These are phyloP conservation scores for Fratercula arctica DNA, from an alignment of 2,797 vertebrate genomes.

Conservation along the genomic window DNA sequence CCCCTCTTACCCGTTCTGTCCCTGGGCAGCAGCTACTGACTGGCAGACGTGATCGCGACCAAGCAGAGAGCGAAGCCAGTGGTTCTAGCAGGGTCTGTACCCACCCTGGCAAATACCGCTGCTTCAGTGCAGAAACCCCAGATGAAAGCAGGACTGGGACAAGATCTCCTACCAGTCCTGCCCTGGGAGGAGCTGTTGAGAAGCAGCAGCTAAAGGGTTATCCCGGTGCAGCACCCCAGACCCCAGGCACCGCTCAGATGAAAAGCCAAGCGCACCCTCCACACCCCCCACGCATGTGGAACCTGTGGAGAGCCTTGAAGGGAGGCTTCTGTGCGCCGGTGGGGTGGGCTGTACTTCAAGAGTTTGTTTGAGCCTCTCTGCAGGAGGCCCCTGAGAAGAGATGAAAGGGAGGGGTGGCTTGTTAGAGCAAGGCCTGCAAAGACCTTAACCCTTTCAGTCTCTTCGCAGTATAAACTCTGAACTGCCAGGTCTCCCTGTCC, in stretches of 20 bases:
- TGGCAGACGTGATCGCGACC: neutral
- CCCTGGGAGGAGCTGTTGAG: neutral
- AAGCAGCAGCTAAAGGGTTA: neutral
- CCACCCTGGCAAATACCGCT: fast-evolving
- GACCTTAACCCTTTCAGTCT: neutral
- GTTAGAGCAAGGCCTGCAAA: neutral
- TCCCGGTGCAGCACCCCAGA: neutral
- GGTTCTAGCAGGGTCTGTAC: neutral
- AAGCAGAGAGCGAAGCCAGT: neutral
- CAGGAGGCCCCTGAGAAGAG: neutral
- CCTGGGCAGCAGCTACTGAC: neutral
- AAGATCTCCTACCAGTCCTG: neutral
- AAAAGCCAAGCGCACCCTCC: neutral
- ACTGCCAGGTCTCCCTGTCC: neutral
- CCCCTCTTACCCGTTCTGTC: no score
- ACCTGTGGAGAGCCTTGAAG: neutral
- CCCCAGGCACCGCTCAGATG: neutral
- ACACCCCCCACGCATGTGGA: fast-evolving
- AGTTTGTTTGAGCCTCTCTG: conserved; percentile 26
- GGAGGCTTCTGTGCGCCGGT: neutral
- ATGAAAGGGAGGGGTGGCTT: neutral
- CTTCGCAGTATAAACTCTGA: neutral
- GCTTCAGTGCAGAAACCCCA: neutral
- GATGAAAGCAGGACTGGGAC: neutral
- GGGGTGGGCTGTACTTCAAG: neutral